Evolutionary conservation across 2,888 invertebrate species (phyloP), one percentile per base, ranked within the genome.

Genomic region (Onchidella celtica): DNA sequence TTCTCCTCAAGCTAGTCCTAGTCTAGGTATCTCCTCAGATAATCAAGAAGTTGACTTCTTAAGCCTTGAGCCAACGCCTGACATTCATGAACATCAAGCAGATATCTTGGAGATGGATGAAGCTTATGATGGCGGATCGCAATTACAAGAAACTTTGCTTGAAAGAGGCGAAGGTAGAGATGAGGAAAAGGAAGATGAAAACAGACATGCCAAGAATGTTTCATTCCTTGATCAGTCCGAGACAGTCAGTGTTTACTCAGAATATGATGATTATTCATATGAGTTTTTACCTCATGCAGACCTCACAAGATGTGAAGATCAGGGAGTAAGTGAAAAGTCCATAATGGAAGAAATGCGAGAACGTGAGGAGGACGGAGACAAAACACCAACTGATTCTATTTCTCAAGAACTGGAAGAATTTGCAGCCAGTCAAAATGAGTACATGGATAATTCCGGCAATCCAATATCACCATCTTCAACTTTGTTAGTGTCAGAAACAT

Each of bases 251-350:
- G 3, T 74, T n/a, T 57, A 32, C 29, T 72, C 72, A 21, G 72
- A 68, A 24, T 61, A 61, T 27, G 61, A 66, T 21, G 66, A 66
- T n/a, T 66, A 66, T n/a, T 66, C 66, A 21, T 66, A 66, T 32
- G 66, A 66, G 6, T 3, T 27, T 9, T 29, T 29, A 17, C 34
- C n/a, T 34, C 34, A 27, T 32, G 17, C 24, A 34, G 74, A 74
- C 9, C 36, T 40, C 27, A 34, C 11, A 74, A 57, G 3, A 3
- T 3, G 4, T 36, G 36, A 34, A 34, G 11, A 59, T n/a, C 2
- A 21, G 9, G 9, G 11, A 21, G 21, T n/a, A 24, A 34, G 17
- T 32, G 74, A 34, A 36, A 74, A 57, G 32, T 74, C 74, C 29
- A 17, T 74, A 6, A 59, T 74, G 57, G 74, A 74, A 14, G 74